Percentiles rank a stretch among this genome's conserved stretches.
Conservation (phyloP, 1,140 invertebrate species). For the Seison nebaliae region DNA sequence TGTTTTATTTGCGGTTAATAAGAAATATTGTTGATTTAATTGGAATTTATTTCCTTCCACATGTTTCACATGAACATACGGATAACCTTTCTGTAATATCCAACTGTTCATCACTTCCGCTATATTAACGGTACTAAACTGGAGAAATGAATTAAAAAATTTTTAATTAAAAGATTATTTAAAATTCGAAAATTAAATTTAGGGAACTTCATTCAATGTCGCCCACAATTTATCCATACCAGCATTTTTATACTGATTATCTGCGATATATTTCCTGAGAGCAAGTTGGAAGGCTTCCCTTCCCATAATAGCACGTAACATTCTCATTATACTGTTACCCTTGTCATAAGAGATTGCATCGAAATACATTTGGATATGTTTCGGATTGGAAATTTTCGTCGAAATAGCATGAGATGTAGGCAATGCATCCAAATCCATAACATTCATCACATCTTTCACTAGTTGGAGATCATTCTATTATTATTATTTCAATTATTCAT, state of each 20-base stretch:
- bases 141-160: not conserved
- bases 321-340: constrained; percentile 24
- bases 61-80: constrained; percentile 34
- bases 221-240: not conserved
- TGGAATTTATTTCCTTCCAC: constrained; percentile 11
- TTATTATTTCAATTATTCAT: not conserved
- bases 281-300: constrained; percentile 20
- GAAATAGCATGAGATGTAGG: constrained; percentile 31
- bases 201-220: constrained; percentile 18
- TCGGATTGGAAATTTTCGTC: constrained; percentile 19
- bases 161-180: not conserved
- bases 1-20: constrained; percentile 17
- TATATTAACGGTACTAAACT: constrained; percentile 23
- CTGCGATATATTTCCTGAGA: constrained; percentile 16
- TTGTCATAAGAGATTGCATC: constrained; percentile 26
- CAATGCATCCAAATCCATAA: constrained; percentile 24
- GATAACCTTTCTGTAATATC: constrained; percentile 61
- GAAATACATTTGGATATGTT: constrained; percentile 22
- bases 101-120: constrained; percentile 56
- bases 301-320: constrained; percentile 23
- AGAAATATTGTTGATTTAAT: constrained; percentile 21
- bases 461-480: constrained; percentile 20
- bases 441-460: constrained; percentile 20
- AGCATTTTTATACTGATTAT: not conserved
- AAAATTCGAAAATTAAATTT: constrained; percentile 23